phyloP scores from a whole-genome alignment of 2,797 vertebrate genomes.

The Syngnathus acus region DNA sequence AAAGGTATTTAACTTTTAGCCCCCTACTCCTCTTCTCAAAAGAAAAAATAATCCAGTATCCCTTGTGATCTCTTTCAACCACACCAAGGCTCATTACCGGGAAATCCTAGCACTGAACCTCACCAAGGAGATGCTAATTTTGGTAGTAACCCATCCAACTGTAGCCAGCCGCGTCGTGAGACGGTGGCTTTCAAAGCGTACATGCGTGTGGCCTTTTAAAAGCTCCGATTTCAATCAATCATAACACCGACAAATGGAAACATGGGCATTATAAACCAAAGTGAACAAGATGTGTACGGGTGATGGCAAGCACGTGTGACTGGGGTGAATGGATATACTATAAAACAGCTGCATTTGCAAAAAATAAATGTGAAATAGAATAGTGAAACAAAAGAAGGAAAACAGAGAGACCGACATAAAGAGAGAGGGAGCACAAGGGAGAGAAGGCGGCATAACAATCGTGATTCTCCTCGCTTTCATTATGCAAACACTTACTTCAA shows the following conservation, averaged over 20 bases:
- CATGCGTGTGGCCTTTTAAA: slow-evolving; percentile 62
- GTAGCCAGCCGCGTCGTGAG: slow-evolving; percentile 38
- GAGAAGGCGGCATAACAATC: slow-evolving; percentile 56
- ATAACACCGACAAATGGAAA: slow-evolving; percentile 49
- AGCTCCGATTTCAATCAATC: slow-evolving; percentile 66
- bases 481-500: slow-evolving; percentile 69
- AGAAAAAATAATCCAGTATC: slow-evolving; percentile 33
- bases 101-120: slow-evolving; percentile 60
- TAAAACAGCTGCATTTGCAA: slow-evolving; percentile 20
- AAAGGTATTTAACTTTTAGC: slow-evolving; percentile 25
- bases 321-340: slow-evolving; percentile 8
- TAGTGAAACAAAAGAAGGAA: slow-evolving; percentile 24
- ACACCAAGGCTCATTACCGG: slow-evolving; percentile 61
- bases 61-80: slow-evolving; percentile 45
- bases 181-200: slow-evolving; percentile 27
- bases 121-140: slow-evolving; percentile 58
- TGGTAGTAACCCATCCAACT: slow-evolving; percentile 56
- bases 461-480: slow-evolving; percentile 59
- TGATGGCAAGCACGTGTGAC: slow-evolving; percentile 5
- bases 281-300: slow-evolving; percentile 51
- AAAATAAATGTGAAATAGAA: slow-evolving; percentile 12
- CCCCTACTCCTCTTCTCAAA: neutral
- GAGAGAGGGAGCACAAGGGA: slow-evolving; percentile 25
- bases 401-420: slow-evolving; percentile 17
- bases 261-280: slow-evolving; percentile 51